These are phyloP conservation scores for Solenopsis fugax DNA, from an alignment of 1,140 invertebrate species.

Conservation along the genomic window DNA sequence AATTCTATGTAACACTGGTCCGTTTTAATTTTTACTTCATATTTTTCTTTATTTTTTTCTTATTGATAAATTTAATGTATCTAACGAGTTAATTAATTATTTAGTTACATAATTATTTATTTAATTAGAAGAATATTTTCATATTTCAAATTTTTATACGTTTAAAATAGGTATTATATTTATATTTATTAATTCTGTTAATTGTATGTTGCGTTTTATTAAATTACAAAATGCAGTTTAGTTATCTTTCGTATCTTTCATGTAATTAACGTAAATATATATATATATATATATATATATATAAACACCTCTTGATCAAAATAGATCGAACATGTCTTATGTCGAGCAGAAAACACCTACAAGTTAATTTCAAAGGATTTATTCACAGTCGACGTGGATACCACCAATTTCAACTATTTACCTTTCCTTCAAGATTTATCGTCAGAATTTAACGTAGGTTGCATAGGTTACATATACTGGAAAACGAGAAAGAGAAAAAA, in stretches of 20 bases:
- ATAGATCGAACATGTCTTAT: not conserved
- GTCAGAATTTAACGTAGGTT: slow-evolving; percentile 2
- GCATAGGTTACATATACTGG: not conserved
- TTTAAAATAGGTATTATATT: not conserved
- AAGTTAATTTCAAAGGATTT: slow-evolving; percentile 53
- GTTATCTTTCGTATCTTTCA: not conserved
- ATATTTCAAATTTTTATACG: not conserved
- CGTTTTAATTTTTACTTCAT: not conserved
- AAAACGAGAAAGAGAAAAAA: not conserved
- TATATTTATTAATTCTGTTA: not conserved
- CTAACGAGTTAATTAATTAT: not conserved
- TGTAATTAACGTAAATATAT: too few relatives aligned
- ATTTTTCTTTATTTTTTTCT: not conserved
- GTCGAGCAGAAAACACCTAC: not conserved
- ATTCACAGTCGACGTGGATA: not conserved
- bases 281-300: not conserved
- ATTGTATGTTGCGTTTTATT: not conserved
- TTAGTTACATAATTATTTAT: not conserved
- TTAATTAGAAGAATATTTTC: not conserved
- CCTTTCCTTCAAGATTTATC: slow-evolving; percentile 31
- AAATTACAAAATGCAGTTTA: not conserved
- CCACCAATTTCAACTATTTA: slow-evolving; percentile 54
- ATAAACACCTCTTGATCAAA: not conserved
- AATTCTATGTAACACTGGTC: too few relatives aligned
- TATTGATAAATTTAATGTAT: not conserved